phyloP scores from a whole-genome alignment of 1,140 invertebrate species.

The Leucophenga varia region DNA sequence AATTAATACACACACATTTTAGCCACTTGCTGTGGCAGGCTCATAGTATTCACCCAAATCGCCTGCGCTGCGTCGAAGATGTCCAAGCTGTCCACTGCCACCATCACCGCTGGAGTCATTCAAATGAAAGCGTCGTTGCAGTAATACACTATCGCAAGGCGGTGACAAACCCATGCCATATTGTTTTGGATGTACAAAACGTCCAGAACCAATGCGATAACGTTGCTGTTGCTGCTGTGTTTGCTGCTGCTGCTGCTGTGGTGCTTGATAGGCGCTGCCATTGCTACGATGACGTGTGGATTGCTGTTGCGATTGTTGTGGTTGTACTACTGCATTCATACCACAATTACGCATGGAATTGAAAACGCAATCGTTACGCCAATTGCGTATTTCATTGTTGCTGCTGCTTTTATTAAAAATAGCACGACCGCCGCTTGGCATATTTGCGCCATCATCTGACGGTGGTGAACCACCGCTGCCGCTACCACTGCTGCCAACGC shows the following conservation, averaged over 20 bases:
- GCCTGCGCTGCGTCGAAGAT: slow-evolving; percentile 19
- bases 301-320: slow-evolving; percentile 12
- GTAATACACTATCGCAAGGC: slow-evolving; percentile 78
- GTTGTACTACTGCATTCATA: slow-evolving; percentile 17
- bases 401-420: too few species aligned
- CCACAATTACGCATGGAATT: slow-evolving; percentile 29
- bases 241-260: slow-evolving; percentile 16
- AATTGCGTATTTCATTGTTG: slow-evolving; percentile 35
- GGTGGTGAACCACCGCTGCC: slow-evolving; percentile 42
- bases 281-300: slow-evolving; percentile 10
- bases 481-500: slow-evolving; percentile 21
- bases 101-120: neutral
- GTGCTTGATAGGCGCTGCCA: neutral
- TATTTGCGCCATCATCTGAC: slow-evolving; percentile 31
- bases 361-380: slow-evolving; percentile 50
- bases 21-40: slow-evolving; percentile 47
- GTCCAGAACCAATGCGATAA: slow-evolving; percentile 34
- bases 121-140: slow-evolving; percentile 67
- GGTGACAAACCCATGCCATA: slow-evolving; percentile 74
- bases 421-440: neutral
- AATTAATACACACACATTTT: too few species aligned
- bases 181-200: slow-evolving; percentile 26
- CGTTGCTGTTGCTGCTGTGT: slow-evolving; percentile 24
- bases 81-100: neutral
- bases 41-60: slow-evolving; percentile 43